Evolutionary conservation across 2,888 invertebrate species (phyloP), one percentile per base, ranked within the genome.

Genomic region (Lymantria dispar): DNA sequence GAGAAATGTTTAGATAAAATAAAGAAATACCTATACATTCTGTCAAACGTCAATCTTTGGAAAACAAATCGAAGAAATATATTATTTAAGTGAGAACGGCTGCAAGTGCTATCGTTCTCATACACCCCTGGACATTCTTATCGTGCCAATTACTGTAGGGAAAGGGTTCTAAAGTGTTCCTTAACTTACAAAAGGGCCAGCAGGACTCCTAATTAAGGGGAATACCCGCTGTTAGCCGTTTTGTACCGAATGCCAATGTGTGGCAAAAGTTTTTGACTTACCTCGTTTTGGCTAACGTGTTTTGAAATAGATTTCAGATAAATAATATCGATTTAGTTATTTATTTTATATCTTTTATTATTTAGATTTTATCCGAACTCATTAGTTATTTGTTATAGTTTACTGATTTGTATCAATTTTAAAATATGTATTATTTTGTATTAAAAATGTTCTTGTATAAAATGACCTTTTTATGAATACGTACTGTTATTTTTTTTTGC

Each of bases 131-230:
- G 72, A 75, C 74, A 83, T 86, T 87, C 87, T 89, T 90, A 90
- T 88, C 89, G 78, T 83, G 90, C 87, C 90, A 90, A 90, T 90
- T 90, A 88, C 69, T 53, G 57, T 55, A 70, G 62, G 62, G 58
- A 67, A 86, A 85, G 80, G 87, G 81, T 85, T 74, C 62, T 62
- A 72, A 62, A 73, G 70, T 64, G 68, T 75, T 80, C 76, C 81
- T 84, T 74, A 74, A 71, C 72, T 58, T 60, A 72, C 77, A 83
- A 71, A 85, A 85, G 77, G 85, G 88, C 86, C 79, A 85, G 84
- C 84, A 78, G 85, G 90, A 81, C 82, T 87, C 87, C 90, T 89
- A 90, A 91, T 91, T 91, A 90, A 78, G 73, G 65, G 70, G 81
- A 73, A 67, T 64, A 72, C 90, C 90, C 74, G 88, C 85, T 81